Percentiles rank a stretch among this genome's conserved stretches.
Conservation (phyloP, 2,113 vertebrate genomes). For the Okapia johnstoni region DNA sequence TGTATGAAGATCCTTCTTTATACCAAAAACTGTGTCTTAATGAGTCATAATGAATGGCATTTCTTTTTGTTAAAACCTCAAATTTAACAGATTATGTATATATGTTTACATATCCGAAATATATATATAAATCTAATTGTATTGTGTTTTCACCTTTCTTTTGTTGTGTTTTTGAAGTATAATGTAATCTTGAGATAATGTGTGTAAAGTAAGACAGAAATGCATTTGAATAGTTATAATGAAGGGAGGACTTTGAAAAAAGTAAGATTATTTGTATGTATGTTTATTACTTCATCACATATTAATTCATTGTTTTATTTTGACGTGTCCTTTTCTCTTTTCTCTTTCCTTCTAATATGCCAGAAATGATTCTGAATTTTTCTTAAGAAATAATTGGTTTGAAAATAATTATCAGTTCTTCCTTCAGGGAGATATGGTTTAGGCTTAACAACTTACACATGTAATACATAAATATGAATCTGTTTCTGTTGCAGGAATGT, state of each 20-base stretch:
- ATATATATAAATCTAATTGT: not conserved
- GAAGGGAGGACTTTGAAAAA: not conserved
- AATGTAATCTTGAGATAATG: not conserved
- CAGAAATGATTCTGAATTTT: not conserved
- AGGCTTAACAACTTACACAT: not conserved
- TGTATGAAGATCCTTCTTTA: not conserved
- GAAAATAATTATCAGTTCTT: not conserved
- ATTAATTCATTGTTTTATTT: not conserved
- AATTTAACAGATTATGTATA: not conserved
- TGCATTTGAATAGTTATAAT: not conserved
- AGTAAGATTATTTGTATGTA: not conserved
- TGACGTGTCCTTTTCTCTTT: not conserved
- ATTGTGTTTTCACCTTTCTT: not conserved
- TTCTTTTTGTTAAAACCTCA: not conserved
- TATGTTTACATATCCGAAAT: not conserved
- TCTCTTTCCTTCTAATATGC: not conserved
- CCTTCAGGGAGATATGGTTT: not conserved
- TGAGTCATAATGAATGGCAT: not conserved
- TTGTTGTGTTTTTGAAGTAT: not conserved
- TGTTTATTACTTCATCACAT: not conserved
- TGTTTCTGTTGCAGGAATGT: not conserved
- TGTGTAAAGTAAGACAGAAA: not conserved
- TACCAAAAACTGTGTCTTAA: not conserved
- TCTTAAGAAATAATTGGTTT: not conserved
- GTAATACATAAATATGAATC: not conserved